phyloP scores from a whole-genome alignment of 2,888 invertebrate genomes.

The Taphrorychus bicolor region DNA sequence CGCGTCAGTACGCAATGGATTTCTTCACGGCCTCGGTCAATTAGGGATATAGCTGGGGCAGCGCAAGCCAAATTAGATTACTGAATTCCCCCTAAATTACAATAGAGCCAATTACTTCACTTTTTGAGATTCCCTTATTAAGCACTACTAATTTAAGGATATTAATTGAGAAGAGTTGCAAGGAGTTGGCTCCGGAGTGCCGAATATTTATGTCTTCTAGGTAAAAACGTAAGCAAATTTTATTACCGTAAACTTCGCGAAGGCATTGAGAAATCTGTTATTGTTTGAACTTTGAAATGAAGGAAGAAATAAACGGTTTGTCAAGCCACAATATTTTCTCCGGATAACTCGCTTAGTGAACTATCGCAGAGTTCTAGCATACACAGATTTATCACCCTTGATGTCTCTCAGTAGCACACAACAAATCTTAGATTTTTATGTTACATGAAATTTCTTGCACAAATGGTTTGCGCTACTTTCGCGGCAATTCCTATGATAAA shows the following conservation, averaged over 20 bases:
- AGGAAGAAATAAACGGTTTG: constrained; percentile 17
- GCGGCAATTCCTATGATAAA: constrained; percentile 18
- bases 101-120: neutral
- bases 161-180: neutral
- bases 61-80: neutral
- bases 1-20: neutral
- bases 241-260: constrained; percentile 13
- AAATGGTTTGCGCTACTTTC: constrained; percentile 5
- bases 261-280: constrained; percentile 26
- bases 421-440: constrained; percentile 27
- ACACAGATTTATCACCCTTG: constrained; percentile 29
- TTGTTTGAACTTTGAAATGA: constrained; percentile 25
- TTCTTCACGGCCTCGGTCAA: constrained; percentile 5
- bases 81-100: neutral
- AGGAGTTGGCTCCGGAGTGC: neutral
- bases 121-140: neutral
- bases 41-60: neutral
- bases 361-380: constrained; percentile 17
- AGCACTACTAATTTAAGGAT: neutral
- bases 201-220: constrained; percentile 1
- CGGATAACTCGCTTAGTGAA: constrained; percentile 19
- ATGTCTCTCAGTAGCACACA: constrained; percentile 16
- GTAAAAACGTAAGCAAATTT: constrained; percentile 23
- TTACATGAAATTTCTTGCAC: constrained; percentile 24
- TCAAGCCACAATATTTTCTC: constrained; percentile 18